phyloP scores from a whole-genome alignment of 2,113 vertebrate species.

The Vicugna pacos region DNA sequence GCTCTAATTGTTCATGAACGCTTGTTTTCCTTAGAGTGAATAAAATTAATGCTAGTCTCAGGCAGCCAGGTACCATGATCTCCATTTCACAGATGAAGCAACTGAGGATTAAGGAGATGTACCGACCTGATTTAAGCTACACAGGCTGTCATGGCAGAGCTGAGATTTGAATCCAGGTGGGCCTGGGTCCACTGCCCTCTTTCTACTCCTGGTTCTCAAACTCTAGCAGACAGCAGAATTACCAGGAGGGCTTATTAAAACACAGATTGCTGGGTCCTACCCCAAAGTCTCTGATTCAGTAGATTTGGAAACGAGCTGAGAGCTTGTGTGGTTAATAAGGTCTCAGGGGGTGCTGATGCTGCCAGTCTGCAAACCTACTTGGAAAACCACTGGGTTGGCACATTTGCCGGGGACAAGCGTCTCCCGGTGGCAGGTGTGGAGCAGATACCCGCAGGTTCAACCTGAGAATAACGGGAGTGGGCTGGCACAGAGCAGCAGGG shows the following conservation, averaged over 20 bases:
- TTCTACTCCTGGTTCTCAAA: constrained; percentile 11
- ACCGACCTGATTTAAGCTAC: background rate
- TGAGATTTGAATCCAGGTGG: constrained; percentile 41
- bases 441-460: background rate
- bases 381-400: background rate
- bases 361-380: background rate
- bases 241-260: background rate
- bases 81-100: constrained; percentile 18
- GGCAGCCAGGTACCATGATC: background rate
- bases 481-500: background rate
- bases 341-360: background rate
- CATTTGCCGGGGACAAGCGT: background rate
- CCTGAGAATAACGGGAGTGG: background rate
- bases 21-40: background rate
- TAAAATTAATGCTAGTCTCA: constrained; percentile 7
- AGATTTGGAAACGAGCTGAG: background rate
- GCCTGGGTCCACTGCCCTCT: background rate
- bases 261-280: background rate
- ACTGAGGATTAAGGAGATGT: constrained; percentile 12
- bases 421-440: background rate
- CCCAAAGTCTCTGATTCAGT: background rate
- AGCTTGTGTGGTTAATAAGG: background rate
- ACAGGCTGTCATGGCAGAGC: background rate
- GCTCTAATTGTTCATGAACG: background rate
- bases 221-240: background rate